These are phyloP conservation scores for Salvelinus sp. DNA, from an alignment of 2,113 vertebrate species.

Conservation along the genomic window DNA sequence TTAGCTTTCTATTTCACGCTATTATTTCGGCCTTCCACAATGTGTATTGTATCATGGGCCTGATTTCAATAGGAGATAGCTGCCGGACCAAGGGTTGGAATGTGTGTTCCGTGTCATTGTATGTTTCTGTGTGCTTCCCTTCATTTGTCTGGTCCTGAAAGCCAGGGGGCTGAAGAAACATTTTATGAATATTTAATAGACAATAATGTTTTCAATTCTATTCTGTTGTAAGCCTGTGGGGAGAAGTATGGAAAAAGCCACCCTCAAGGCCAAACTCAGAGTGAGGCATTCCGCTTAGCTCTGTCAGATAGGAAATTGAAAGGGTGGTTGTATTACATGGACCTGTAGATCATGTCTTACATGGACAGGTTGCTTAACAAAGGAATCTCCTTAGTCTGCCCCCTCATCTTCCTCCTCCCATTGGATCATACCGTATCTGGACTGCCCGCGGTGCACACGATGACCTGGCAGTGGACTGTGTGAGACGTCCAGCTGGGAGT, in stretches of 20 bases:
- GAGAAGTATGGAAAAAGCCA: conserved; percentile 56
- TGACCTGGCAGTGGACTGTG: conserved; percentile 67
- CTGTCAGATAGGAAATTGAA: conserved; percentile 46
- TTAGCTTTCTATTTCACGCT: conserved; percentile 60
- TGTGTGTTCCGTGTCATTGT: conserved; percentile 69
- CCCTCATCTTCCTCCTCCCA: conserved; percentile 22
- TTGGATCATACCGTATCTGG: conserved; percentile 35
- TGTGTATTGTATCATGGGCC: conserved; percentile 66
- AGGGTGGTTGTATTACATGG: conserved; percentile 42
- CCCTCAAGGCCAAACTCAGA: conserved; percentile 60
- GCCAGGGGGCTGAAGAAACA: conserved; percentile 68
- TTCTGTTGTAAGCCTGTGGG: conserved; percentile 62
- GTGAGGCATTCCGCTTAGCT: conserved; percentile 40
- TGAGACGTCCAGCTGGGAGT: conserved; percentile 76
- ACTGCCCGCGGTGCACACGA: conserved; percentile 47
- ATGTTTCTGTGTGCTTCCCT: conserved; percentile 69
- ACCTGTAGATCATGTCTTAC: background rate
- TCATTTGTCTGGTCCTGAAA: conserved; percentile 65
- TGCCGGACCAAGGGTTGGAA: conserved; percentile 58
- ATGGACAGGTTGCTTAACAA: background rate
- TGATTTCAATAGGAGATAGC: conserved; percentile 73
- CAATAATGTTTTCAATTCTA: conserved; percentile 75
- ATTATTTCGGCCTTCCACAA: conserved; percentile 69
- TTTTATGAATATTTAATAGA: conserved; percentile 77
- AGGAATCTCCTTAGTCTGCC: background rate